Conservation (phyloP, 2,113 vertebrate genomes). For the Neogale vison region DNA sequence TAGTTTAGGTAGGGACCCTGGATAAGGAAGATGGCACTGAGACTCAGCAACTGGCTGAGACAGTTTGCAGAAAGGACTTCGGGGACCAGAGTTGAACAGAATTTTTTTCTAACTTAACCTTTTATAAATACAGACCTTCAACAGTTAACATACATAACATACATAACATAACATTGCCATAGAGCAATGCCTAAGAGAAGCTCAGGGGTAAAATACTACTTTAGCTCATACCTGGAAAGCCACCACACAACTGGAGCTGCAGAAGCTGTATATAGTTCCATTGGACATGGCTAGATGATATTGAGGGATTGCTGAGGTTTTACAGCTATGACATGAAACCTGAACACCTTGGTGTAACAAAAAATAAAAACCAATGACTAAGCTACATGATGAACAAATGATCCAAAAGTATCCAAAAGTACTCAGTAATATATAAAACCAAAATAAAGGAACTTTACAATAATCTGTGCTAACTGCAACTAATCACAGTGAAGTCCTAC, state of each 20-base stretch:
- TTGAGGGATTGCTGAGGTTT: conserved; percentile 88
- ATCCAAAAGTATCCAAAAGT: conserved; percentile 29
- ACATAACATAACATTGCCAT: too few relatives aligned
- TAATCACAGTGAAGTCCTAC: not conserved
- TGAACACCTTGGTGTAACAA: conserved; percentile 86
- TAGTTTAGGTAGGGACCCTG: not conserved
- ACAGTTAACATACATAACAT: not conserved
- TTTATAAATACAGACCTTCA: not conserved
- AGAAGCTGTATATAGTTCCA: conserved; percentile 96
- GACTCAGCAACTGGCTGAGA: not conserved
- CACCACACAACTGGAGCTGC: conserved; percentile 92
- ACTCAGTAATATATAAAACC: not conserved
- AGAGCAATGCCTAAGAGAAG: not conserved
- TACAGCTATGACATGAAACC: conserved; percentile 93
- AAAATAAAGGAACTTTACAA: conserved; percentile 36
- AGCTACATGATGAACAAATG: not conserved
- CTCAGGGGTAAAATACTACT: conserved; percentile 37
- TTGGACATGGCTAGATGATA: conserved; percentile 98
- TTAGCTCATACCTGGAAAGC: conserved; percentile 91
- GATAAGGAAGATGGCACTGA: not conserved
- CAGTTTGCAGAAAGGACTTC: not conserved
- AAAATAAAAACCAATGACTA: conserved; percentile 46
- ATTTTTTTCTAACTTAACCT: not conserved
- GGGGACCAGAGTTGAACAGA: not conserved
- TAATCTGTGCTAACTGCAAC: not conserved